Percentiles rank a stretch among this genome's conserved stretches.
These are phyloP conservation scores for Solea solea DNA, from an alignment of 2,113 vertebrate species.

Conservation along the genomic window DNA sequence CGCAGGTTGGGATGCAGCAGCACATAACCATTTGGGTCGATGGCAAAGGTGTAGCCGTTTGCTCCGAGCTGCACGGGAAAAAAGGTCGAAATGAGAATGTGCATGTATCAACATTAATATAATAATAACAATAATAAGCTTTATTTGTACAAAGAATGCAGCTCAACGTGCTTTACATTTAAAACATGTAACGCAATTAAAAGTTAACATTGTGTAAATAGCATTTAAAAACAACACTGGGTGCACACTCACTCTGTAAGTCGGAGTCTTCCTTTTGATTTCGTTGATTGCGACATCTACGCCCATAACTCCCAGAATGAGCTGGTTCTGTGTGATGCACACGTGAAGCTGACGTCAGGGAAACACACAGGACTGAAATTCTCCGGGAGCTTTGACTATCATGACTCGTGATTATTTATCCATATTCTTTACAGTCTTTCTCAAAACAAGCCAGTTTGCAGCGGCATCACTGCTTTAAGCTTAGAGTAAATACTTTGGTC, in stretches of 20 bases:
- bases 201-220: not conserved
- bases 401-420: constrained; percentile 46
- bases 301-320: constrained; percentile 98
- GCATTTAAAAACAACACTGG: not conserved
- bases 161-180: too few species aligned
- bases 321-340: constrained; percentile 88
- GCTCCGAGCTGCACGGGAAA: constrained; percentile 88
- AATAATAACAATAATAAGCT: too few species aligned
- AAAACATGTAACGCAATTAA: not conserved
- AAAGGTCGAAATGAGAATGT: not conserved
- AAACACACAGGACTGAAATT: constrained; percentile 8
- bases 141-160: too few species aligned
- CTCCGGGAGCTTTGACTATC: constrained; percentile 33
- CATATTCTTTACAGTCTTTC: constrained; percentile 34
- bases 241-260: constrained; percentile 87
- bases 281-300: constrained; percentile 95
- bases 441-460: constrained; percentile 39
- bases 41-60: constrained; percentile 97
- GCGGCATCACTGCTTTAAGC: constrained; percentile 38
- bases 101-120: not conserved
- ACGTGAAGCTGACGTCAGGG: not conserved
- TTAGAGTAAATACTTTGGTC: constrained; percentile 56
- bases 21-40: constrained; percentile 97
- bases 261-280: constrained; percentile 95
- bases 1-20: constrained; percentile 96